These are phyloP conservation scores for Pseudopodoces humilis DNA, from an alignment of 2,113 vertebrate species.

Conservation along the genomic window DNA sequence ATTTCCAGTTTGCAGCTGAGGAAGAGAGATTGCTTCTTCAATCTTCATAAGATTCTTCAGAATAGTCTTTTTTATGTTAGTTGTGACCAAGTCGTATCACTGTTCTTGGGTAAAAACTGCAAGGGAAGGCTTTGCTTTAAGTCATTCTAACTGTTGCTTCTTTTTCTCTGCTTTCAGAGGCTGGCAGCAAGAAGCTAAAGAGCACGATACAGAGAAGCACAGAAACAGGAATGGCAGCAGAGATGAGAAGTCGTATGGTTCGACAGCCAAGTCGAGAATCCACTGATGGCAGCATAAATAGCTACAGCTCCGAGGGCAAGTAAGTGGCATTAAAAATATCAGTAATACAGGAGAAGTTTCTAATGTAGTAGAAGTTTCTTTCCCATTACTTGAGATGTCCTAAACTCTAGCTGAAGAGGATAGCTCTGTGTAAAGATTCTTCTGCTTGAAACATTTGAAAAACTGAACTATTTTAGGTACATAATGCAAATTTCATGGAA, in stretches of 20 bases:
- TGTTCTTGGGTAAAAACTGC: neutral
- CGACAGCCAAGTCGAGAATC: slow-evolving; percentile 95
- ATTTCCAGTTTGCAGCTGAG: neutral
- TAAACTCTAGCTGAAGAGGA: neutral
- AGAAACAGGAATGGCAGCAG: slow-evolving; percentile 96
- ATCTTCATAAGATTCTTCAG: neutral
- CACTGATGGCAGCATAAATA: slow-evolving; percentile 97
- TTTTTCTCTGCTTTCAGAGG: slow-evolving; percentile 76
- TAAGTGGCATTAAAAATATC: slow-evolving; percentile 72
- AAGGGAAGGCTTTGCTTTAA: neutral
- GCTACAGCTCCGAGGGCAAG: slow-evolving; percentile 97
- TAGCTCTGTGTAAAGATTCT: neutral
- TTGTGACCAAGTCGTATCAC: neutral
- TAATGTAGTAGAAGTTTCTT: neutral
- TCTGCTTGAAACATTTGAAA: neutral
- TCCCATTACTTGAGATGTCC: neutral
- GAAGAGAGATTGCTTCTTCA: neutral
- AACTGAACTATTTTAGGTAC: neutral
- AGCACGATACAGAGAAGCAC: slow-evolving; percentile 96
- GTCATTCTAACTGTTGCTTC: neutral
- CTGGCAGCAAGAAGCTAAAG: slow-evolving; percentile 92
- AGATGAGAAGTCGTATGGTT: slow-evolving; percentile 91
- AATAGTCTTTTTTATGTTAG: neutral
- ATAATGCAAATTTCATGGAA: neutral
- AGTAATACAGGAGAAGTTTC: neutral